phyloP scores from a whole-genome alignment of 2,888 invertebrate genomes.

The Thera obeliscata region DNA sequence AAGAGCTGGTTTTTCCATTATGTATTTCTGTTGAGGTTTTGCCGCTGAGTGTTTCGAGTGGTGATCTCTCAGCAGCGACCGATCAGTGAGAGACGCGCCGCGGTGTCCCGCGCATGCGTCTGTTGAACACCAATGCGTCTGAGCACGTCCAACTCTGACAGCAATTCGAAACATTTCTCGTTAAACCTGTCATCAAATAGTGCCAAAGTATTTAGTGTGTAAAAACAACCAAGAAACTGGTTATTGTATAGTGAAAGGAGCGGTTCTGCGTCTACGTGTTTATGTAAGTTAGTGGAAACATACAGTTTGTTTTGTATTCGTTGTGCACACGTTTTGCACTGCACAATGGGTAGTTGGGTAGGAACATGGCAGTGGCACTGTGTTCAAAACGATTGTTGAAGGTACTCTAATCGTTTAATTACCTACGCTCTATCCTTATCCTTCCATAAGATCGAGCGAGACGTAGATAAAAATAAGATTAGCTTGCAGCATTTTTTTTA shows the following conservation, averaged over 20 bases:
- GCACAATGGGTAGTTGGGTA: constrained; percentile 25
- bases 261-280: constrained; percentile 50
- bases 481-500: neutral
- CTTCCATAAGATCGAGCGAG: constrained; percentile 12
- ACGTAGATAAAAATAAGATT: constrained; percentile 19
- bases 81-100: constrained; percentile 72
- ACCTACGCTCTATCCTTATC: constrained; percentile 42
- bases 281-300: constrained; percentile 69
- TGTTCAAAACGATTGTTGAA: constrained; percentile 19
- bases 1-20: constrained; percentile 22
- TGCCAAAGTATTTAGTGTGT: constrained; percentile 61
- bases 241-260: constrained; percentile 59
- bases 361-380: constrained; percentile 1
- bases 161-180: constrained; percentile 31
- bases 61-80: constrained; percentile 54
- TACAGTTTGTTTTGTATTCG: constrained; percentile 49
- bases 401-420: constrained; percentile 29
- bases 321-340: constrained; percentile 32
- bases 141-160: constrained; percentile 27
- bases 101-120: constrained; percentile 76
- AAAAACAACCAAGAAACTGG: constrained; percentile 53
- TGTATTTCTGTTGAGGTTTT: constrained; percentile 24
- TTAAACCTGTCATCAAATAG: constrained; percentile 49
- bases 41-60: constrained; percentile 30
- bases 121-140: constrained; percentile 43